phyloP scores from a whole-genome alignment of 2,797 vertebrate genomes.

The Myotis findleyi region DNA sequence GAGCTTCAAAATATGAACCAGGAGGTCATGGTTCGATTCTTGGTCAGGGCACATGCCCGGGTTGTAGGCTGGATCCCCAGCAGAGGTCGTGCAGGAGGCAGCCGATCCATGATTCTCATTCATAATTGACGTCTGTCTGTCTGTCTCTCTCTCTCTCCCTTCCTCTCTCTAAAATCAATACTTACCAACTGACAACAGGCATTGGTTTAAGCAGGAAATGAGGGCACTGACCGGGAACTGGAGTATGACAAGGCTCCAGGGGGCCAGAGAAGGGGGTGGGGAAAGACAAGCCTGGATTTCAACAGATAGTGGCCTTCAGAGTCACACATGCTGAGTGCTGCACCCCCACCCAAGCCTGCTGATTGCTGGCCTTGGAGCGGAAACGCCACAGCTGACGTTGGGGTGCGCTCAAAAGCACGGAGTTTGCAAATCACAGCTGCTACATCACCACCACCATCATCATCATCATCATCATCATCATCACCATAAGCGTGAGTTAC shows the following conservation, averaged over 20 bases:
- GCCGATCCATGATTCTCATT: no score
- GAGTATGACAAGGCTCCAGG: constrained; percentile 59
- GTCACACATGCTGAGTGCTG: constrained; percentile 61
- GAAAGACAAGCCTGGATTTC: constrained; percentile 70
- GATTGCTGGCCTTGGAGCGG: constrained; percentile 64
- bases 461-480: constrained; percentile 77
- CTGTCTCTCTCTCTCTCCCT: no score
- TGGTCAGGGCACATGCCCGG: no score
- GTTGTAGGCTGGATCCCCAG: no score
- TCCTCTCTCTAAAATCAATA: no score
- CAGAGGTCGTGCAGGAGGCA: no score
- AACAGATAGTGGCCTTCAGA: constrained; percentile 67
- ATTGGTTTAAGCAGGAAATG: constrained; percentile 46
- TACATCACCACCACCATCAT: constrained; percentile 79
- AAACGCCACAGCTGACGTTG: constrained; percentile 72
- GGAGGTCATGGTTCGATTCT: no score
- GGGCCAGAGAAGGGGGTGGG: constrained; percentile 60
- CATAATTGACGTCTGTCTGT: no score
- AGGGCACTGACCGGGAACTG: constrained; percentile 61
- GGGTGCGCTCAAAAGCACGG: constrained; percentile 76
- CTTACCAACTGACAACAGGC: neutral
- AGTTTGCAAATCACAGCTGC: constrained; percentile 80
- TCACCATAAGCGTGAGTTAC: constrained; percentile 71
- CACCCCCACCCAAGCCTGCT: constrained; percentile 72
- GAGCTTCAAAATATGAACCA: no score